A percentile compares a stretch with the other conserved stretches of the same genome.
phyloP scores from a whole-genome alignment of 2,888 invertebrate genomes.

The Pyrgus malvae region DNA sequence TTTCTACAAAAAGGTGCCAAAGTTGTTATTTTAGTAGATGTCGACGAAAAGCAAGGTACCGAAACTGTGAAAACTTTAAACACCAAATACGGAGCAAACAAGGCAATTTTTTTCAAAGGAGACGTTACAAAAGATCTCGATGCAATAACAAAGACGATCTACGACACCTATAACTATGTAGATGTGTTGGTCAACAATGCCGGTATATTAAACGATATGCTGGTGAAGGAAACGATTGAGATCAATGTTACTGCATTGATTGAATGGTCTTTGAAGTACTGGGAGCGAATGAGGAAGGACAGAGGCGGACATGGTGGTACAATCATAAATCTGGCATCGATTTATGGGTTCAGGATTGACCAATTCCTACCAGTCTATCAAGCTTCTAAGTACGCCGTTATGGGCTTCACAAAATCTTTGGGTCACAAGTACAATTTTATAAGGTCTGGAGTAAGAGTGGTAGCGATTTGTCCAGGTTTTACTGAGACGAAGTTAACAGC shows the following conservation, averaged over 20 bases:
- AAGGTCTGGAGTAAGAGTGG: slow-evolving; percentile 74
- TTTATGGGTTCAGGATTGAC: slow-evolving; percentile 76
- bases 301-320: slow-evolving; percentile 82
- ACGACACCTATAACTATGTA: slow-evolving; percentile 53
- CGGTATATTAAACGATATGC: slow-evolving; percentile 53
- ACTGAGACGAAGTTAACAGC: slow-evolving; percentile 59
- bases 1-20: slow-evolving; percentile 61
- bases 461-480: slow-evolving; percentile 79
- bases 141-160: slow-evolving; percentile 51
- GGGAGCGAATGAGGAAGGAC: slow-evolving; percentile 81
- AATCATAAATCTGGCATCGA: slow-evolving; percentile 85
- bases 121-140: slow-evolving; percentile 73
- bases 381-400: slow-evolving; percentile 81
- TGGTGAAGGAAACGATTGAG: slow-evolving; percentile 46
- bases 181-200: slow-evolving; percentile 72
- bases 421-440: slow-evolving; percentile 65
- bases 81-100: slow-evolving; percentile 60
- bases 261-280: slow-evolving; percentile 74
- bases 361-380: slow-evolving; percentile 80
- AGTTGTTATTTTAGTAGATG: slow-evolving; percentile 40
- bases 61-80: slow-evolving; percentile 54
- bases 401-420: slow-evolving; percentile 68
- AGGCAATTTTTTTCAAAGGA: slow-evolving; percentile 63
- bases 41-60: slow-evolving; percentile 44
- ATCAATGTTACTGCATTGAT: slow-evolving; percentile 58